Conservation (phyloP, 2,113 vertebrate species). For the Isichthys henryi region DNA sequence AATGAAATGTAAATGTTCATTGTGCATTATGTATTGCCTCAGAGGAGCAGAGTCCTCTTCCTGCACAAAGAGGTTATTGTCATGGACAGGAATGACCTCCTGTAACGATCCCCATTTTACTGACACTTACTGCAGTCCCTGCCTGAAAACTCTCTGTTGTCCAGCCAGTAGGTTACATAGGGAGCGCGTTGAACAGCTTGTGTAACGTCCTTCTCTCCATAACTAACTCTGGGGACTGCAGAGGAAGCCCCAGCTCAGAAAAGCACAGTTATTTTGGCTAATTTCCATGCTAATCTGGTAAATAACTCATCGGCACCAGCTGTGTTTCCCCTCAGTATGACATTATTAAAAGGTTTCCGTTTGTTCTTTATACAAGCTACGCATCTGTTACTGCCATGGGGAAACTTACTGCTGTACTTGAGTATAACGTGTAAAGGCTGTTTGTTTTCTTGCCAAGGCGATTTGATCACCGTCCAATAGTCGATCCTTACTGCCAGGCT, state of each 20-base stretch:
- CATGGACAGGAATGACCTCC: neutral
- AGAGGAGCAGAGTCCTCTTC: neutral
- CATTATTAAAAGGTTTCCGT: neutral
- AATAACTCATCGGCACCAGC: neutral
- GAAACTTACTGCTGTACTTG: neutral
- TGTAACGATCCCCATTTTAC: neutral
- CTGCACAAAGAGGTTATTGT: neutral
- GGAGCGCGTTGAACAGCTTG: neutral
- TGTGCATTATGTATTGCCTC: neutral
- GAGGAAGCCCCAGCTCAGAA: neutral
- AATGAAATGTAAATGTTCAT: neutral
- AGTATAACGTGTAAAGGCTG: slow-evolving; percentile 20
- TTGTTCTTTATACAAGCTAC: neutral
- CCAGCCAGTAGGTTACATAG: neutral
- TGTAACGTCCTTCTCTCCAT: neutral
- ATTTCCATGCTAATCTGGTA: neutral
- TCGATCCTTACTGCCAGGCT: slow-evolving; percentile 85
- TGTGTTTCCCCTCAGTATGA: neutral
- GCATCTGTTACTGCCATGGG: neutral
- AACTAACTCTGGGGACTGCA: neutral
- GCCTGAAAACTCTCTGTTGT: neutral
- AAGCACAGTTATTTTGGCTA: neutral
- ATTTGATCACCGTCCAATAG: slow-evolving; percentile 73
- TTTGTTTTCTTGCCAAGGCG: slow-evolving; percentile 61
- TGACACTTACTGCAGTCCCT: neutral